Percentiles rank a stretch among this genome's conserved stretches.
These are phyloP conservation scores for Hirtodrosophila histrioides DNA, from an alignment of 2,888 invertebrate genomes.

Conservation along the genomic window DNA sequence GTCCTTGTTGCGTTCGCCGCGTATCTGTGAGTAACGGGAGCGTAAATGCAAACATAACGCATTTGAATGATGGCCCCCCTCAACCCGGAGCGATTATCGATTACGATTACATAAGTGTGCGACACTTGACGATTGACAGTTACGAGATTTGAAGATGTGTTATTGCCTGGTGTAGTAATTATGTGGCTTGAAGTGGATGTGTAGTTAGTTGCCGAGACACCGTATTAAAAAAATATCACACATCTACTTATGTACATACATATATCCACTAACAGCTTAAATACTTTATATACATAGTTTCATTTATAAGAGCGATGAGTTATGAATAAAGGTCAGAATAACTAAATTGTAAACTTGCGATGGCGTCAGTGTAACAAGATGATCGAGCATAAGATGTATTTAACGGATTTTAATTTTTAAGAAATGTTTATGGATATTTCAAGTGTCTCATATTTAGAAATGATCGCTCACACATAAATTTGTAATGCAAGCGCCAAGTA, in stretches of 20 bases:
- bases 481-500: too few relatives aligned
- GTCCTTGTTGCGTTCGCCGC: constrained; percentile 88
- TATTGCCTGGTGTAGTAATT: constrained; percentile 18
- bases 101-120: constrained; percentile 28
- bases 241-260: constrained; percentile 26
- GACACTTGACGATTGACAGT: constrained; percentile 44
- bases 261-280: neutral
- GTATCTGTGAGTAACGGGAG: constrained; percentile 75
- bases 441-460: too few relatives aligned
- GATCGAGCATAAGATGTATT: too few relatives aligned
- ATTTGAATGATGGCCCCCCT: constrained; percentile 30
- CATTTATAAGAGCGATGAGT: constrained; percentile 8
- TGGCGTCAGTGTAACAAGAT: too few relatives aligned
- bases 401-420: too few relatives aligned
- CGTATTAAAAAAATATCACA: constrained; percentile 8
- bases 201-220: constrained; percentile 33
- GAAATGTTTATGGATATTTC: too few relatives aligned
- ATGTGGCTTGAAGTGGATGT: constrained; percentile 9
- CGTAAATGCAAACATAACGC: constrained; percentile 55
- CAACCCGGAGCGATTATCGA: constrained; percentile 33
- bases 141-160: constrained; percentile 33
- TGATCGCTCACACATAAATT: too few relatives aligned
- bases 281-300: constrained; percentile 2
- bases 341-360: too few relatives aligned
- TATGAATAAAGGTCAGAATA: too few relatives aligned